Conservation (phyloP, 2,888 invertebrate species). For the Tetanocera ferruginea region DNA sequence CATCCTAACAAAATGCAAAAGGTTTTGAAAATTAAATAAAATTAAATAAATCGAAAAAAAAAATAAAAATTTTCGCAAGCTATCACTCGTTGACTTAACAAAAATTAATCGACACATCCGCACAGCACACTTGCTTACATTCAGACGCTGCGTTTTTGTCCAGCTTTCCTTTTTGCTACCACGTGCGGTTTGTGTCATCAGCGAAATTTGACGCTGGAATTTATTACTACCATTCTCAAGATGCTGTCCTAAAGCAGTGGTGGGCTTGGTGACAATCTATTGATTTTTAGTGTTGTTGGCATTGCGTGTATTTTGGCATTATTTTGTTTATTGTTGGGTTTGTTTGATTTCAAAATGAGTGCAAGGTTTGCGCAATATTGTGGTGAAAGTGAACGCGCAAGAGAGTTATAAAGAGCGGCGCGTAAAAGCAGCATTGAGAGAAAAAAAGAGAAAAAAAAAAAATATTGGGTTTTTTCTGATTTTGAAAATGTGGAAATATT, state of each 20-base stretch:
- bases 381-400: constrained; percentile 4
- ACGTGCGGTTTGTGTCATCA: constrained; percentile 73
- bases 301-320: constrained; percentile 10
- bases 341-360: constrained; percentile 13
- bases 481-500: constrained; percentile 40
- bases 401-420: constrained; percentile 6
- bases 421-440: constrained; percentile 52
- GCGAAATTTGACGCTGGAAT: constrained; percentile 77
- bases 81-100: not conserved
- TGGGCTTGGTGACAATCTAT: constrained; percentile 63
- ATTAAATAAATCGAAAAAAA: constrained; percentile 7
- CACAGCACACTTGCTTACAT: constrained; percentile 74
- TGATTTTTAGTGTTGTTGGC: constrained; percentile 21
- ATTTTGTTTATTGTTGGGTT: not conserved
- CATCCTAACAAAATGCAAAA: constrained; percentile 5
- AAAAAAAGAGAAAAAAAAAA: constrained; percentile 23
- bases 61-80: not conserved
- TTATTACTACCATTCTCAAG: constrained; percentile 75
- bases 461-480: not conserved
- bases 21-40: not conserved
- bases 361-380: constrained; percentile 20
- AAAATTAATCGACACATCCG: constrained; percentile 13
- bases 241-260: constrained; percentile 76
- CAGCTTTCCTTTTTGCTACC: constrained; percentile 75
- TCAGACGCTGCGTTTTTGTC: constrained; percentile 81